Percentiles rank a stretch among this genome's conserved stretches.
Conservation (phyloP, 1,140 invertebrate species). For the Brachystomella parvula region DNA sequence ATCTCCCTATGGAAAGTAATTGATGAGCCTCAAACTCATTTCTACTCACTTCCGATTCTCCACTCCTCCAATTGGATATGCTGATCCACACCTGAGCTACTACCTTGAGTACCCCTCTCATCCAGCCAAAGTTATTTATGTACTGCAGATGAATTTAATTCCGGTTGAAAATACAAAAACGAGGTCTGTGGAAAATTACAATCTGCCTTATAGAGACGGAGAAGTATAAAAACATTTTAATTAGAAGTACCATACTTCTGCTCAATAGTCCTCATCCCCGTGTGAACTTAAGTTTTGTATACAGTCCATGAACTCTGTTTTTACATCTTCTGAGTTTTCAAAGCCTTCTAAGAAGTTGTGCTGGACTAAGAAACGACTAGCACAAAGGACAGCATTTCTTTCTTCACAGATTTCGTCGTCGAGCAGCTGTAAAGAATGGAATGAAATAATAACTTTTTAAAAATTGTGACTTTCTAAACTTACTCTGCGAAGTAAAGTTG, state of each 20-base stretch:
- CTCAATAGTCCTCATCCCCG: not conserved
- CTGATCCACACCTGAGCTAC: too few species aligned
- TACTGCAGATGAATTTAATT: not conserved
- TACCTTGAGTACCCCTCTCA: too few species aligned
- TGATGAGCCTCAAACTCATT: too few species aligned
- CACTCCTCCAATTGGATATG: too few species aligned
- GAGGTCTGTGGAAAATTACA: not conserved
- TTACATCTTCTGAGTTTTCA: constrained; percentile 2
- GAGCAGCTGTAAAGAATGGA: constrained; percentile 40
- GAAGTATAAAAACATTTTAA: not conserved
- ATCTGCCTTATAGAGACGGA: not conserved
- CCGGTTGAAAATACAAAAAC: not conserved
- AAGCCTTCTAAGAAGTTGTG: constrained; percentile 23
- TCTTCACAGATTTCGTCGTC: constrained; percentile 44
- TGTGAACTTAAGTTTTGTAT: not conserved
- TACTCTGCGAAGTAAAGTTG: not conserved
- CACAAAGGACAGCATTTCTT: constrained; percentile 43
- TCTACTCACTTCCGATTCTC: too few species aligned
- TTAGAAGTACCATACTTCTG: not conserved
- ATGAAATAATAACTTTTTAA: not conserved
- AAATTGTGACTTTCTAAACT: not conserved
- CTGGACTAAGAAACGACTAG: constrained; percentile 18
- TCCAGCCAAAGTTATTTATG: too few species aligned
- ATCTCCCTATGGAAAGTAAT: too few species aligned
- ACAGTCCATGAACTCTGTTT: not conserved